Base-by-base conservation (phyloP, 2,888 invertebrate species). In the Habrosyne pyritoides region DNA sequence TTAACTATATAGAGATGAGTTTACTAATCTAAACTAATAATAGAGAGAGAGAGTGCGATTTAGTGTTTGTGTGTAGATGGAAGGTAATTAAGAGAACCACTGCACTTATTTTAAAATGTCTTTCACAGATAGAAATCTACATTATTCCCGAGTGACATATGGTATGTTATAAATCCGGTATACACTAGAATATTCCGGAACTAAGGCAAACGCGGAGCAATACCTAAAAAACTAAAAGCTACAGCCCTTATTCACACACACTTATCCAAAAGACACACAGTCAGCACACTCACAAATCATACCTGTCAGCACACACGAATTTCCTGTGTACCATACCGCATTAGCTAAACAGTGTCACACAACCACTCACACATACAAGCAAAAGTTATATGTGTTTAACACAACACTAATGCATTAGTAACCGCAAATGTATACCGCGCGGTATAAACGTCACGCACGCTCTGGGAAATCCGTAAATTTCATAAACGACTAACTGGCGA, bases 271-370 rank as follows among this genome's bases (percentile, higher is more conserved):
- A 66, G 61, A 66, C 57, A 71, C 69, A 74, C 64, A 59, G 57
- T 69, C 52, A 54, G 61, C 70, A 71, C 72, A 71, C 73, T 70
- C 53, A 53, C 56, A 61, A 56, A 72, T 59, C 64, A 62, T 67
- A 77, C 73, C 75, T 78, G 75, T 77, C 78, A 73, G 66, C 75
- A 70, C 67, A 64, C 52, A 57, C 60, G 55, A 26, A 14, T 21
- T 21, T 33, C 49, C 33, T 22, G 50, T 53, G 60, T 55, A 59
- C 57, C 66, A 63, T 59, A 66, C 59, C 60, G 56, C 66, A 74
- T 77, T 73, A 75, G 75, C 71, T 65, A 72, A 69, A 74, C 70
- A 72, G 64, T 64, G 63, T 61, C 67, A 67, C 63, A 62, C 50
- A 55, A 55, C 53, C 62, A 64, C 55, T 58, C 62, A 58, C 53